Evolutionary conservation across 2,888 invertebrate genomes (phyloP).

Genomic region (Phaonia tiefii): DNA sequence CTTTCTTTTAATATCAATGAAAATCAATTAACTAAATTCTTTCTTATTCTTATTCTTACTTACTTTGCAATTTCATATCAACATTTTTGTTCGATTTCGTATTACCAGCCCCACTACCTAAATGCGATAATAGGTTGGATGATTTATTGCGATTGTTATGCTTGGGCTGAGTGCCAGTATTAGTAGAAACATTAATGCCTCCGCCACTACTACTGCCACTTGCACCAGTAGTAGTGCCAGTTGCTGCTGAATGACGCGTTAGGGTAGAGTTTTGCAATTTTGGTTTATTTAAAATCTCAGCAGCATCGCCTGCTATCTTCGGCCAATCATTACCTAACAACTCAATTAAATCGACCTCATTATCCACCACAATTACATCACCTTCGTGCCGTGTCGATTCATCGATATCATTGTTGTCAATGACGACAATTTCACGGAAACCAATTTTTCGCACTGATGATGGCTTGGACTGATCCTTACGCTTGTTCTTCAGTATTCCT

Average conservation of each 20-base stretch:
- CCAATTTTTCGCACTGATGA: slow-evolving; percentile 72
- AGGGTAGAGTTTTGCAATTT: slow-evolving; percentile 54
- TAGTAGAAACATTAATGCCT: slow-evolving; percentile 69
- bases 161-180: slow-evolving; percentile 69
- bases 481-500: slow-evolving; percentile 72
- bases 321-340: slow-evolving; percentile 79
- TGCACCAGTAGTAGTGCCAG: slow-evolving; percentile 21
- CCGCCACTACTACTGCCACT: slow-evolving; percentile 41
- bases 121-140: slow-evolving; percentile 83
- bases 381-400: slow-evolving; percentile 75
- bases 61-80: slow-evolving; percentile 57
- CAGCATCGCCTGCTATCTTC: slow-evolving; percentile 76
- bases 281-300: slow-evolving; percentile 74
- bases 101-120: slow-evolving; percentile 73
- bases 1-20: too few species aligned
- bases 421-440: slow-evolving; percentile 76
- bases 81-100: slow-evolving; percentile 40
- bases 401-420: slow-evolving; percentile 76
- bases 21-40: background rate
- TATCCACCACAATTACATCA: slow-evolving; percentile 74
- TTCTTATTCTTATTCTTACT: slow-evolving; percentile 34
- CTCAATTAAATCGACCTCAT: slow-evolving; percentile 76
- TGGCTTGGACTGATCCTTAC: slow-evolving; percentile 66
- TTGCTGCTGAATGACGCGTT: slow-evolving; percentile 55
- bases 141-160: slow-evolving; percentile 82